Conservation (phyloP, 2,797 vertebrate species). For the Parauchenoglanis punctatus region DNA sequence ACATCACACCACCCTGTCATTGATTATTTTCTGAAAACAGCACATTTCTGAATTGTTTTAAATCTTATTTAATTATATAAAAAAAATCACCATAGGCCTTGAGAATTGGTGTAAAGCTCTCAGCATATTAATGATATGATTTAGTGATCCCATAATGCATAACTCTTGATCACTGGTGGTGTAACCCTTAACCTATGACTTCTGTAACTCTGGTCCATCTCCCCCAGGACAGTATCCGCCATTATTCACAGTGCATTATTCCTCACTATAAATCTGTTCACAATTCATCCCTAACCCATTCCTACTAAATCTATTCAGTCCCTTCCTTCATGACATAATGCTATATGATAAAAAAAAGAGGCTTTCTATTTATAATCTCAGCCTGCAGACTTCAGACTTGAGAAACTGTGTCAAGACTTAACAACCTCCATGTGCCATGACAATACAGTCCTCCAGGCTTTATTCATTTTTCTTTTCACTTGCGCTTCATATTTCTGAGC, state of each 20-base stretch:
- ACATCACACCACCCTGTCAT: not conserved
- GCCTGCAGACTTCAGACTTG: constrained; percentile 65
- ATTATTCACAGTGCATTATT: not conserved
- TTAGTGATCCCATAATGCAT: not conserved
- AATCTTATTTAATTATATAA: not conserved
- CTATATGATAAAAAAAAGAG: constrained; percentile 27
- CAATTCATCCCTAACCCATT: not conserved
- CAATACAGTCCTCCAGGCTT: constrained; percentile 31
- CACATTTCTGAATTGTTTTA: not conserved
- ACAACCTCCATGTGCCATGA: constrained; percentile 62
- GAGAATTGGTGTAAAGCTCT: not conserved
- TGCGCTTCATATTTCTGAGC: not conserved
- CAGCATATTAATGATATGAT: not conserved
- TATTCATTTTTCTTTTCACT: constrained; percentile 13
- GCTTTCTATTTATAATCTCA: constrained; percentile 71
- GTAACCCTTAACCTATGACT: not conserved
- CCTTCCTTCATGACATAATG: constrained; percentile 61
- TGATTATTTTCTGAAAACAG: not conserved
- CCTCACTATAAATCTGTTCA: not conserved
- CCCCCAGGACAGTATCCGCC: not conserved
- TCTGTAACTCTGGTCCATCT: not conserved
- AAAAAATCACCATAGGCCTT: not conserved
- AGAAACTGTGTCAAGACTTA: constrained; percentile 77
- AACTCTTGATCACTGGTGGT: not conserved
- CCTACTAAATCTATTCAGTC: constrained; percentile 48